phyloP scores from a whole-genome alignment of 2,888 invertebrate species.

The Epsilonema sp. region DNA sequence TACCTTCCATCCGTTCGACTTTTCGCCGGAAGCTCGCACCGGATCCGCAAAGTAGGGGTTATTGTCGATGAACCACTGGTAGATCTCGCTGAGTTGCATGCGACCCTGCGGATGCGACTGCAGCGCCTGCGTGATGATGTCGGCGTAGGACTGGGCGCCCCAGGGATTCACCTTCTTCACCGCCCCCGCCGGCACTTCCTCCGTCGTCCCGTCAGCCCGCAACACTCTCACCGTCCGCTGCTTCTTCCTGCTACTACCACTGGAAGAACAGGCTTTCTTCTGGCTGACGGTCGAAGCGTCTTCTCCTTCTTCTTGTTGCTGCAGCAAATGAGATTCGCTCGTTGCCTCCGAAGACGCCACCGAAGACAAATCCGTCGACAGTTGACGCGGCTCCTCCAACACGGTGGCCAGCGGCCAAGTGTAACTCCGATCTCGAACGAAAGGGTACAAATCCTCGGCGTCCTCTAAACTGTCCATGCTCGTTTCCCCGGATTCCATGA shows the following conservation, averaged over 20 bases:
- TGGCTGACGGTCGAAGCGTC: no score
- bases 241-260: no score
- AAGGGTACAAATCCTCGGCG: conserved; percentile 17
- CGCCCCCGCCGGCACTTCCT: conserved; percentile 14
- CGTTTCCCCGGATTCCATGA: no score
- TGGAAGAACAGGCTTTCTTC: no score
- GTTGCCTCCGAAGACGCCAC: no score
- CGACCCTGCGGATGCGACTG: conserved; percentile 81
- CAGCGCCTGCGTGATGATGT: conserved; percentile 94
- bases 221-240: no score
- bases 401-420: conserved; percentile 67
- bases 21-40: conserved; percentile 93
- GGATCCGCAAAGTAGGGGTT: conserved; percentile 91
- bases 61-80: conserved; percentile 99
- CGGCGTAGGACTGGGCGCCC: conserved; percentile 94
- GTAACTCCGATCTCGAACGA: conserved; percentile 50
- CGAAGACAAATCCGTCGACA: no score
- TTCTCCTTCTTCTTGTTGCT: conserved; percentile 1
- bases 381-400: no score
- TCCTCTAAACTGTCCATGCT: no score
- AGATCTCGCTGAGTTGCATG: conserved; percentile 89
- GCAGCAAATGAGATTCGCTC: no score
- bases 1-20: conserved; percentile 99
- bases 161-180: conserved; percentile 85
- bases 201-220: no score